Percentiles rank a stretch among this genome's conserved stretches.
These are phyloP conservation scores for Catostomus latipinnis DNA, from an alignment of 2,797 vertebrate genomes.

Conservation along the genomic window DNA sequence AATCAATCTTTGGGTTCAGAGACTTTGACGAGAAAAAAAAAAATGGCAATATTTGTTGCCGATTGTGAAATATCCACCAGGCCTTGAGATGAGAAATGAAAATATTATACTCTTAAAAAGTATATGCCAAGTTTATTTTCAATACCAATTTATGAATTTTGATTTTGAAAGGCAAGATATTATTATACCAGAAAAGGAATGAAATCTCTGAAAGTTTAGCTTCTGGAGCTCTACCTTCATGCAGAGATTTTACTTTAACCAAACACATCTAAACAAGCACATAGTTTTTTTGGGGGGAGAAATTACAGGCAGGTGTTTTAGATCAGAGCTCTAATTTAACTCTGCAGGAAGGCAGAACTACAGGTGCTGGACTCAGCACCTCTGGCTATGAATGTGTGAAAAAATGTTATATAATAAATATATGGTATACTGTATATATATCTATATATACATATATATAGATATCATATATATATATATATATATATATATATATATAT, in stretches of 20 bases:
- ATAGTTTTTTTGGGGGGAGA: no score
- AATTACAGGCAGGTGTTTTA: neutral
- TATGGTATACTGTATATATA: no score
- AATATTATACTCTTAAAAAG: neutral
- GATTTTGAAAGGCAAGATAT: neutral
- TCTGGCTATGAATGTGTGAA: no score
- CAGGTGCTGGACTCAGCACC: no score
- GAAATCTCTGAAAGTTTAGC: neutral
- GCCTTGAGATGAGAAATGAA: neutral
- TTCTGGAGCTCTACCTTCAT: neutral
- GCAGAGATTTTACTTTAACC: neutral
- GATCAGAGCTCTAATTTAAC: no score
- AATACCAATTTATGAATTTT: neutral
- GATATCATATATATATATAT: no score
- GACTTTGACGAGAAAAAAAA: no score
- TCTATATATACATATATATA: no score
- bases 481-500: no score
- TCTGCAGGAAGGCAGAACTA: no score
- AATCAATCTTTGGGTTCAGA: no score
- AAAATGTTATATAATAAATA: no score
- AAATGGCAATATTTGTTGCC: neutral
- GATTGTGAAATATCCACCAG: conserved; percentile 20
- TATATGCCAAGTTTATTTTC: neutral
- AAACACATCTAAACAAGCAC: neutral
- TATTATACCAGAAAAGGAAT: neutral